Conservation (phyloP, 2,888 invertebrate genomes). For the Mythimna vitellina region DNA sequence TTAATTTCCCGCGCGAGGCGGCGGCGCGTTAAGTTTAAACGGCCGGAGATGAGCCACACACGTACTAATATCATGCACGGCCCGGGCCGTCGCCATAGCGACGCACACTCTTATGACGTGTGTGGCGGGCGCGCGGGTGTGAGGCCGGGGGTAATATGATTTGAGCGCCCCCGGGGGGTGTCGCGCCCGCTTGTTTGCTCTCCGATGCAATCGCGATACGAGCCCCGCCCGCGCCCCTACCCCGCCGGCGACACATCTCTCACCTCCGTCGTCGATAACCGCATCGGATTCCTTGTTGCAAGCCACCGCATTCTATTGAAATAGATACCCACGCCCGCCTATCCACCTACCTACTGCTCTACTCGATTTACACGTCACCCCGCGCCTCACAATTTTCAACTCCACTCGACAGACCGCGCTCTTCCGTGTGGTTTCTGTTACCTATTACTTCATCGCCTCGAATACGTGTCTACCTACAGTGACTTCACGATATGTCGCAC, state of each 20-base stretch:
- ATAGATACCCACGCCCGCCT: slow-evolving; percentile 84
- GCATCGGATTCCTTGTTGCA: slow-evolving; percentile 90
- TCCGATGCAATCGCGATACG: slow-evolving; percentile 91
- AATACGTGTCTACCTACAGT: slow-evolving; percentile 35
- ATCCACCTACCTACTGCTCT: slow-evolving; percentile 81
- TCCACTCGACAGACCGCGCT: slow-evolving; percentile 71
- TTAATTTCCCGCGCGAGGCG: slow-evolving; percentile 88
- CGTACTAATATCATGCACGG: slow-evolving; percentile 90
- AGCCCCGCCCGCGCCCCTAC: slow-evolving; percentile 72
- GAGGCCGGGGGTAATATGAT: slow-evolving; percentile 90
- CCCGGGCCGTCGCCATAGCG: slow-evolving; percentile 93
- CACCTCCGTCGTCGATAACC: slow-evolving; percentile 89
- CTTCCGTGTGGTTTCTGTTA: slow-evolving; percentile 68
- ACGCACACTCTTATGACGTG: slow-evolving; percentile 93
- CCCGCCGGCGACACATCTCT: slow-evolving; percentile 84
- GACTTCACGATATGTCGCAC: slow-evolving; percentile 20
- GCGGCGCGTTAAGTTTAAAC: slow-evolving; percentile 87
- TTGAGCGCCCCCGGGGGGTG: slow-evolving; percentile 86
- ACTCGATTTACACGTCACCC: slow-evolving; percentile 81
- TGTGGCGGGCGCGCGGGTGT: slow-evolving; percentile 87
- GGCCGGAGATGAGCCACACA: slow-evolving; percentile 89
- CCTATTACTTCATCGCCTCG: slow-evolving; percentile 63
- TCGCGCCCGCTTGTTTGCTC: slow-evolving; percentile 90
- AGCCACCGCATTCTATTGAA: slow-evolving; percentile 88
- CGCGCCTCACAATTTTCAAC: slow-evolving; percentile 76